Evolutionary conservation across 2,888 invertebrate genomes (phyloP).

Genomic region (Amphimallon solstitiale): DNA sequence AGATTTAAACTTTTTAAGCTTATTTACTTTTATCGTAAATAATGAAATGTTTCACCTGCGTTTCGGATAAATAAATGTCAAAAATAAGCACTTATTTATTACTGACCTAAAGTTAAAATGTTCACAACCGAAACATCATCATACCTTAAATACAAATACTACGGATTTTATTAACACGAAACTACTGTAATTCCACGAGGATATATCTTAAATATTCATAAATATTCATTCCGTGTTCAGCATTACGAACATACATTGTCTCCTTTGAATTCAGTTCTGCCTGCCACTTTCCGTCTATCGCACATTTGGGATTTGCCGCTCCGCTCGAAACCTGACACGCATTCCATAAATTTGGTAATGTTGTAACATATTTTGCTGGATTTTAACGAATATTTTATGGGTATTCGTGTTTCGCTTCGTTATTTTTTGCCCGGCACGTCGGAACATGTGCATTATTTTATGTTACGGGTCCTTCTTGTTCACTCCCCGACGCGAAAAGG

Average conservation of each 20-base stretch:
- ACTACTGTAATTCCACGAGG: neutral
- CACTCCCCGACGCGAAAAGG: too few relatives aligned
- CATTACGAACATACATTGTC: neutral
- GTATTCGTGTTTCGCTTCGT: slow-evolving; percentile 26
- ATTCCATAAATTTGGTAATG: slow-evolving; percentile 46
- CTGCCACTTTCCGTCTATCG: neutral
- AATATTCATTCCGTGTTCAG: neutral
- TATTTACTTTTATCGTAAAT: too few relatives aligned
- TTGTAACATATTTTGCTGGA: slow-evolving; percentile 43
- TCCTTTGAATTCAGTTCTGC: neutral
- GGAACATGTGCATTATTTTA: neutral
- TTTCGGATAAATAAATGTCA: too few relatives aligned
- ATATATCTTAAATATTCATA: neutral
- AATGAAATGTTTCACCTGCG: too few relatives aligned
- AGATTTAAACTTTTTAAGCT: too few relatives aligned
- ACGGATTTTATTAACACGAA: neutral
- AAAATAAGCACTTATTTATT: too few relatives aligned
- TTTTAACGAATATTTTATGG: slow-evolving; percentile 44
- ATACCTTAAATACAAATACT: neutral
- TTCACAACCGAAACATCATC: neutral
- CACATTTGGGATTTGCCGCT: slow-evolving; percentile 32
- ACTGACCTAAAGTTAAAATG: too few relatives aligned
- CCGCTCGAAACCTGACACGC: slow-evolving; percentile 18
- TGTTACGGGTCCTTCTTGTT: too few relatives aligned
- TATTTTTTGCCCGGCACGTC: slow-evolving; percentile 16